phyloP scores from a whole-genome alignment of 2,888 invertebrate genomes.

The Brachyopa scutellaris region DNA sequence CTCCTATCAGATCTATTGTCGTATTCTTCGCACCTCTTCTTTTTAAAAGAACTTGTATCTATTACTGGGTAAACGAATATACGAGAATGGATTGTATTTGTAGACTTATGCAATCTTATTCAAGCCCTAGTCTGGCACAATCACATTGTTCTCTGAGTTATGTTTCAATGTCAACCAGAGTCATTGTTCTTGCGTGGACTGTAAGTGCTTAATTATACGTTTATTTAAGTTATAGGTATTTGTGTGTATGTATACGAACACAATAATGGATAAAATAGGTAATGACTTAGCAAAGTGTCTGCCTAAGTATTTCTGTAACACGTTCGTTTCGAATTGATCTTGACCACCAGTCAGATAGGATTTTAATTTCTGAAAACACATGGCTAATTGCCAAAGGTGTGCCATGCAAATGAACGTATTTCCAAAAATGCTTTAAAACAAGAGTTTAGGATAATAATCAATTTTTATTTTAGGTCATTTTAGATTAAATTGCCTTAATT shows the following conservation, averaged over 20 bases:
- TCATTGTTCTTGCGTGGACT: conserved; percentile 56
- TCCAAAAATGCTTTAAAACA: not conserved
- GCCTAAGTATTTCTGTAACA: not conserved
- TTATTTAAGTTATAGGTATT: not conserved
- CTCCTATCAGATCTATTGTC: conserved; percentile 19
- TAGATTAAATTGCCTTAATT: no score
- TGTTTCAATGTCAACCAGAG: conserved; percentile 52
- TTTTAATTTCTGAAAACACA: not conserved
- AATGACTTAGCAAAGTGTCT: conserved; percentile 6
- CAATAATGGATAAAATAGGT: not conserved
- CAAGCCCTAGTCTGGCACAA: conserved; percentile 10
- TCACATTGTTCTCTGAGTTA: conserved; percentile 35
- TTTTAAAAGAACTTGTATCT: no score
- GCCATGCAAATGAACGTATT: not conserved
- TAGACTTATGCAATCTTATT: conserved; percentile 16
- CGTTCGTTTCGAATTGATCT: not conserved
- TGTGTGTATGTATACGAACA: not conserved
- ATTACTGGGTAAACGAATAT: no score
- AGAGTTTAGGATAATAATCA: no score
- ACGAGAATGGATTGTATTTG: conserved; percentile 4
- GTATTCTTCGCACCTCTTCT: not conserved
- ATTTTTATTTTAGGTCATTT: no score
- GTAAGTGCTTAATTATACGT: conserved; percentile 14
- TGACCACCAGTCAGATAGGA: conserved; percentile 12
- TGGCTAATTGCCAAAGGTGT: conserved; percentile 8